A percentile compares a stretch with the other conserved stretches of the same genome.
Conservation (phyloP, 1,140 invertebrate genomes). For the Zaprionus tsacasi region DNA sequence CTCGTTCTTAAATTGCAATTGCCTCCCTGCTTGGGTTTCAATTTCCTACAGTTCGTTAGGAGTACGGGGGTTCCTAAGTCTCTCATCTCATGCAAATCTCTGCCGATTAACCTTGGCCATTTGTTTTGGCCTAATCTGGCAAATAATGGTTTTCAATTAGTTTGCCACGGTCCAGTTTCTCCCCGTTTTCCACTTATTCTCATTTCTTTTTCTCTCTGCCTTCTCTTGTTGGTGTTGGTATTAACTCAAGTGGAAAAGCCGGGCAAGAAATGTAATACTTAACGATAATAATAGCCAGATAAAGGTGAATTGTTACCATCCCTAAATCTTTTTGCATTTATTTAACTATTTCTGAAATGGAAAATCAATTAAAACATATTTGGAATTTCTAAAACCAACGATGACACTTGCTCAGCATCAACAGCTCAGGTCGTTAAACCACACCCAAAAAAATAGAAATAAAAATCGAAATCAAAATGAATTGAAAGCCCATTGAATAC, state of each 20-base stretch:
- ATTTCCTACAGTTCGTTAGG: constrained; percentile 72
- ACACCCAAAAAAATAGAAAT: background rate
- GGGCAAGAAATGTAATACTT: background rate
- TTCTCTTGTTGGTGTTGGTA: constrained; percentile 5
- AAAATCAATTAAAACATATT: constrained; percentile 7
- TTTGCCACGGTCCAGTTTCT: constrained; percentile 69
- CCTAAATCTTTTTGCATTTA: background rate
- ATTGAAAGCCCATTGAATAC: background rate
- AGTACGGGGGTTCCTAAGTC: constrained; percentile 32
- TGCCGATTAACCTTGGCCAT: constrained; percentile 70
- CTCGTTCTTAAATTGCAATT: constrained; percentile 64
- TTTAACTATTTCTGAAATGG: background rate
- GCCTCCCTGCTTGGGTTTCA: constrained; percentile 57
- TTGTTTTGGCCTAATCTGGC: constrained; percentile 74
- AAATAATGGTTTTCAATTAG: constrained; percentile 80
- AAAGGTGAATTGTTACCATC: background rate
- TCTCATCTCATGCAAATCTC: constrained; percentile 62
- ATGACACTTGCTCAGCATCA: background rate
- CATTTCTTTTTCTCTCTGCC: background rate
- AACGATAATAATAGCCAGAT: background rate
- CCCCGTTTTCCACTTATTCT: background rate
- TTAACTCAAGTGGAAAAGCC: constrained; percentile 42
- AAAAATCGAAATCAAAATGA: background rate
- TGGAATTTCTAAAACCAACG: background rate
- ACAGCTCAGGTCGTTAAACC: background rate